These are phyloP conservation scores for Iguana delicatissima DNA, from an alignment of 2,797 vertebrate genomes.

Conservation along the genomic window DNA sequence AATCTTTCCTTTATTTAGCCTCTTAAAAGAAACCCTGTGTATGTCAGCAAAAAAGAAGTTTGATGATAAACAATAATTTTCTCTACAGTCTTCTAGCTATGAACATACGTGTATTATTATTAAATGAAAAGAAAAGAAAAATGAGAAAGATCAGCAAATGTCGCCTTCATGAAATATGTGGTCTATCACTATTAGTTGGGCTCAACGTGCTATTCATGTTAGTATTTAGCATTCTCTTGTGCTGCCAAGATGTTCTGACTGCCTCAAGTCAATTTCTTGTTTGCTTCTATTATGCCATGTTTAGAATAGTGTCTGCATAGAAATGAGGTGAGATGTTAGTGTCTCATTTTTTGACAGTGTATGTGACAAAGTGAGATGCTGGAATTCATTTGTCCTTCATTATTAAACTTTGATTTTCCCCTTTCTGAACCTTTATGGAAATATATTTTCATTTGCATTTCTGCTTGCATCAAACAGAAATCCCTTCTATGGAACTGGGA, in stretches of 20 bases:
- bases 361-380: conserved; percentile 60
- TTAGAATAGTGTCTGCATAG: conserved; percentile 53
- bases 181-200: conserved; percentile 41
- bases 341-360: conserved; percentile 53
- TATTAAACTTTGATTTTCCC: conserved; percentile 57
- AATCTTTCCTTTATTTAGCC: conserved; percentile 37
- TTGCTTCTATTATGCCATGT: conserved; percentile 55
- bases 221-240: conserved; percentile 43
- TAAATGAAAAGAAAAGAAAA: conserved; percentile 56
- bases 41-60: conserved; percentile 26
- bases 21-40: conserved; percentile 35
- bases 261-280: conserved; percentile 46
- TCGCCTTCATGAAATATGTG: conserved; percentile 43
- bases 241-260: conserved; percentile 38
- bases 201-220: background rate
- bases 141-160: conserved; percentile 26
- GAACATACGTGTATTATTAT: conserved; percentile 17
- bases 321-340: conserved; percentile 65
- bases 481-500: conserved; percentile 13
- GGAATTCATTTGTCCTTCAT: conserved; percentile 67
- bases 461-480: conserved; percentile 36
- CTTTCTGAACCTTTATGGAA: conserved; percentile 50
- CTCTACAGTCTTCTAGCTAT: conserved; percentile 26
- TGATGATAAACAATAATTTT: conserved; percentile 47
- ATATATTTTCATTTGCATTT: conserved; percentile 62